phyloP scores from a whole-genome alignment of 2,797 vertebrate genomes.

The Lacerta bilineata region DNA sequence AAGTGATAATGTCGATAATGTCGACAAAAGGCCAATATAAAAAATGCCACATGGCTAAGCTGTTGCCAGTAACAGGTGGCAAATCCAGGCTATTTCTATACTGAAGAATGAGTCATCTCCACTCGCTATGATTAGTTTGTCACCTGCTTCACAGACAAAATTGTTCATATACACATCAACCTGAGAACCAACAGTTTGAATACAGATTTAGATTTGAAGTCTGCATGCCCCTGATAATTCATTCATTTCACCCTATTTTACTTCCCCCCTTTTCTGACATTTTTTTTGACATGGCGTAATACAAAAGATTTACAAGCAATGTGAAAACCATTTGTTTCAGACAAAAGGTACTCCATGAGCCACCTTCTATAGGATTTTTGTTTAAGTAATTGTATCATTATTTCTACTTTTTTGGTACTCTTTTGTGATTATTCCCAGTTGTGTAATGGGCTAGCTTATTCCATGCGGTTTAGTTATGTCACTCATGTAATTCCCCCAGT shows the following conservation, averaged over 20 bases:
- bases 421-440: background rate
- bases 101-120: background rate
- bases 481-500: background rate
- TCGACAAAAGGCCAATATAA: background rate
- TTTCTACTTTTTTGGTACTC: background rate
- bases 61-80: background rate
- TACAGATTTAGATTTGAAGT: background rate
- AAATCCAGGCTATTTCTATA: constrained; percentile 2
- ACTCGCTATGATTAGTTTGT: background rate
- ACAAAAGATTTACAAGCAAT: background rate
- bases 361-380: no score
- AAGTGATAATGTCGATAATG: no score
- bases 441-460: background rate
- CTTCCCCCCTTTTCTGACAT: background rate
- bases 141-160: constrained; percentile 5
- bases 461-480: background rate
- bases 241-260: background rate
- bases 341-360: background rate
- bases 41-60: background rate
- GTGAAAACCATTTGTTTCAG: constrained; percentile 15
- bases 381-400: background rate
- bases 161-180: background rate
- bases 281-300: background rate
- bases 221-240: background rate
- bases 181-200: background rate